Base-by-base conservation (phyloP, 2,888 invertebrate genomes). In the Mesorhabditis belari region DNA sequence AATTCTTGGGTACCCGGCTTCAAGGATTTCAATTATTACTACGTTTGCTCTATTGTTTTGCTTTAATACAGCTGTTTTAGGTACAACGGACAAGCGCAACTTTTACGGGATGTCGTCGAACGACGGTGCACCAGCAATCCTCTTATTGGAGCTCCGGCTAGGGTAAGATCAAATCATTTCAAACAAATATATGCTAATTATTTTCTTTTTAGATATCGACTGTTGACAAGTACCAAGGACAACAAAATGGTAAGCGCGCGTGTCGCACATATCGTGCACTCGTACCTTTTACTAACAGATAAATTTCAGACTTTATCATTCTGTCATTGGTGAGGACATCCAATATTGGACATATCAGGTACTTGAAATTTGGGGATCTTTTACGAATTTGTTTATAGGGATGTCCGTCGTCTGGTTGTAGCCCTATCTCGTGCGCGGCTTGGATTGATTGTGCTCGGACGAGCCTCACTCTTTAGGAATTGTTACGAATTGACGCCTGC, bases 181-280 rank as follows among this genome's bases (percentile, higher is more conserved):
- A 55, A 23, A 21, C 24, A 2, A 21, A 60, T 57, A 35, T 53
- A 44, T 44, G 26, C 6, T 9, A 2, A 58, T 54, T n/a, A n/a
- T n/a, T n/a, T n/a, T n/a, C n/a, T n/a, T 61, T 71, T 5, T 71
- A 84, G 83, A 81, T 85, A 53, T 85, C 85, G 0, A 99, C 98
- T 0, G 98, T 99, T 21, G 98, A 98, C 84, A 95, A 96, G 81
- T 99, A 94, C 83, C 98, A 99, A 81, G 98, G 98, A 61, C 98
- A 99, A 81, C 98, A 99, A 84, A 99, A 99, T 83, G 98, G n/a
- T n/a, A n/a, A n/a, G n/a, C n/a, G n/a, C n/a, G n/a, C n/a, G n/a
- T n/a, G n/a, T n/a, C n/a, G n/a, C n/a, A n/a, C n/a, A n/a, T n/a
- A n/a, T n/a, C n/a, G n/a, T n/a, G n/a, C n/a, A n/a, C n/a, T n/a